Evolutionary conservation across 2,797 vertebrate species (phyloP).

Genomic region (Arctocebus calabarensis): DNA sequence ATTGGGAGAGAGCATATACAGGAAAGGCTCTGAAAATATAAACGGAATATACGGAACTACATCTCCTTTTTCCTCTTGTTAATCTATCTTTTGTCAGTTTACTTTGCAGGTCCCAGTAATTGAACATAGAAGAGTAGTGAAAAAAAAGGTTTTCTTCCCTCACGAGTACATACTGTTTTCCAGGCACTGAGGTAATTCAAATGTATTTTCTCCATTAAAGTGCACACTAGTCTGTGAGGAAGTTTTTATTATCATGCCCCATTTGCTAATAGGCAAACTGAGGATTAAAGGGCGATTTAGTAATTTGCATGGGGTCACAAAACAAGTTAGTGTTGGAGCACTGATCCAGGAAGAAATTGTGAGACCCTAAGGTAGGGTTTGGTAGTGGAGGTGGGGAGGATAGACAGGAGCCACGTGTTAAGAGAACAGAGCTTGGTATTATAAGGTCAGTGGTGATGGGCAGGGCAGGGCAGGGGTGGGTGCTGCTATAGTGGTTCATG

Average conservation of each 20-base stretch:
- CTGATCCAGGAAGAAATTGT: neutral
- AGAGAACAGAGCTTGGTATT: neutral
- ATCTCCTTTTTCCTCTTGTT: neutral
- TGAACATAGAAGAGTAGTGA: neutral
- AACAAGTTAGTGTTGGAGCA: neutral
- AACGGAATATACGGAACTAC: neutral
- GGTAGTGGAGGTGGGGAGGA: neutral
- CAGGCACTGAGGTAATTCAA: neutral
- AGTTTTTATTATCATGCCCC: neutral
- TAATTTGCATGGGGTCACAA: neutral
- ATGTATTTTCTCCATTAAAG: neutral
- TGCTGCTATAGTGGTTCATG: neutral
- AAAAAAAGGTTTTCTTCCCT: neutral
- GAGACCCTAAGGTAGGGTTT: neutral
- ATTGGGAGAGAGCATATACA: neutral
- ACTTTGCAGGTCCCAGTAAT: neutral
- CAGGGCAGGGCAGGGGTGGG: rapidly evolving
- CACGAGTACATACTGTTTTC: neutral
- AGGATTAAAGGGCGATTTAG: neutral
- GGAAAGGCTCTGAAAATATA: neutral
- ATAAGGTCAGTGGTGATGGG: neutral
- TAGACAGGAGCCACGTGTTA: neutral
- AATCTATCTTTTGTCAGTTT: neutral
- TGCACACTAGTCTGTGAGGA: neutral
- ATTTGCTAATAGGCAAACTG: slow-evolving; percentile 30